phyloP scores from a whole-genome alignment of 1,140 invertebrate species.

The Caerostris darwini region DNA sequence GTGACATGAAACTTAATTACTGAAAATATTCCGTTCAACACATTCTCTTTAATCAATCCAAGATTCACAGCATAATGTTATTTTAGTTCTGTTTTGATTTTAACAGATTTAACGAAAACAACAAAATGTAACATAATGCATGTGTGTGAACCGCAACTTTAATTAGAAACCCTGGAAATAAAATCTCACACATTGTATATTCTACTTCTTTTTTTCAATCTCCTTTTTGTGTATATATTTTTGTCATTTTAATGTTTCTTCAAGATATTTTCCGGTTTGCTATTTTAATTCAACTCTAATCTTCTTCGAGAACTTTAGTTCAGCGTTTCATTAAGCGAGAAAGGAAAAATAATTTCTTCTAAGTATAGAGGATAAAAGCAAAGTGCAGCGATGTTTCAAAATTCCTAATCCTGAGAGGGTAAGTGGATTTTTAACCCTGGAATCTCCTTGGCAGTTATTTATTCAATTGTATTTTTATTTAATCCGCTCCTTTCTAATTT shows the following conservation, averaged over 20 bases:
- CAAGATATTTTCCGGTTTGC: neutral
- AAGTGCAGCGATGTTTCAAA: constrained; percentile 66
- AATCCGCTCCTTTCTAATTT: constrained; percentile 1
- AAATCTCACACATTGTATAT: neutral
- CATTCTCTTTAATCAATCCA: neutral
- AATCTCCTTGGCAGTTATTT: constrained; percentile 60
- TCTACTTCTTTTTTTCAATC: neutral
- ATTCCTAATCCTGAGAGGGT: constrained; percentile 59
- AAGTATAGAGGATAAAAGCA: constrained; percentile 49
- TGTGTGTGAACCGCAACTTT: neutral
- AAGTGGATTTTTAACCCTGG: constrained; percentile 63
- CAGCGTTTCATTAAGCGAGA: constrained; percentile 51
- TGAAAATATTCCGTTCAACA: neutral
- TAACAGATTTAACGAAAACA: constrained; percentile 28
- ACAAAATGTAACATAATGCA: neutral
- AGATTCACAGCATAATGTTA: neutral
- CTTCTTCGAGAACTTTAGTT: neutral
- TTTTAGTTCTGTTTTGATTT: neutral
- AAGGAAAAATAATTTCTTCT: constrained; percentile 37
- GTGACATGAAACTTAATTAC: neutral
- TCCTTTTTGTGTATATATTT: constrained; percentile 47
- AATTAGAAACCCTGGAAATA: neutral
- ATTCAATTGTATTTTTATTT: constrained; percentile 58
- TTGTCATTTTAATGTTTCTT: constrained; percentile 31
- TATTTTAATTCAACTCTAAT: constrained; percentile 54